A percentile compares a stretch with the other conserved stretches of the same genome.
These are phyloP conservation scores for Cheirogaleus major DNA, from an alignment of 2,797 vertebrate genomes.

Conservation along the genomic window DNA sequence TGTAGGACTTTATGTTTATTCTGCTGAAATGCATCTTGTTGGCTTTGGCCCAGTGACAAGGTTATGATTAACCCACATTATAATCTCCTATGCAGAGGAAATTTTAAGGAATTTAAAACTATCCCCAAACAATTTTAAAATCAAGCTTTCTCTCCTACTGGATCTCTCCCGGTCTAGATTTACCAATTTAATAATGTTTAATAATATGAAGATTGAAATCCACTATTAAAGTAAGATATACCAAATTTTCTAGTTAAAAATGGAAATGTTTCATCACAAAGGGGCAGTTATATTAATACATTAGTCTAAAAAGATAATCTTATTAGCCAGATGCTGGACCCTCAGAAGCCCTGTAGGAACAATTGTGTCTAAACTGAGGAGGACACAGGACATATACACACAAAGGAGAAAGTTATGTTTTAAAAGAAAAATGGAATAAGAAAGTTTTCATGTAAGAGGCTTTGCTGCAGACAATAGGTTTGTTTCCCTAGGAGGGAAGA, in stretches of 20 bases:
- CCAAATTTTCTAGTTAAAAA: neutral
- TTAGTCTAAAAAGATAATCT: neutral
- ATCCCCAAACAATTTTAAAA: neutral
- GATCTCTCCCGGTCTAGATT: neutral
- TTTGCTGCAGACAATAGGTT: neutral
- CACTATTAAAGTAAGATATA: neutral
- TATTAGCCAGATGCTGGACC: neutral
- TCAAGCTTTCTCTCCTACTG: neutral
- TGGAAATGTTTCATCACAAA: neutral
- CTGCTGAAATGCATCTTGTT: neutral
- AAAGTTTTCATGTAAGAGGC: neutral
- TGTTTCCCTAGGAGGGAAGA: neutral
- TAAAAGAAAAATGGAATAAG: neutral
- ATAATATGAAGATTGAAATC: constrained; percentile 2
- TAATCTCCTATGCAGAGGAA: neutral
- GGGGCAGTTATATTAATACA: neutral
- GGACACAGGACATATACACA: neutral
- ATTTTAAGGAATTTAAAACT: neutral
- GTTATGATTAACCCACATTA: neutral
- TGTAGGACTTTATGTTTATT: neutral
- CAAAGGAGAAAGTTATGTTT: neutral
- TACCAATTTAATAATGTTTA: neutral
- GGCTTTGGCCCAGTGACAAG: neutral
- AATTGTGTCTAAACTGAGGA: neutral
- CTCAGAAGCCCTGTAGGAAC: neutral